Evolutionary conservation across 2,113 vertebrate genomes (phyloP).

Genomic region (Isichthys henryi): DNA sequence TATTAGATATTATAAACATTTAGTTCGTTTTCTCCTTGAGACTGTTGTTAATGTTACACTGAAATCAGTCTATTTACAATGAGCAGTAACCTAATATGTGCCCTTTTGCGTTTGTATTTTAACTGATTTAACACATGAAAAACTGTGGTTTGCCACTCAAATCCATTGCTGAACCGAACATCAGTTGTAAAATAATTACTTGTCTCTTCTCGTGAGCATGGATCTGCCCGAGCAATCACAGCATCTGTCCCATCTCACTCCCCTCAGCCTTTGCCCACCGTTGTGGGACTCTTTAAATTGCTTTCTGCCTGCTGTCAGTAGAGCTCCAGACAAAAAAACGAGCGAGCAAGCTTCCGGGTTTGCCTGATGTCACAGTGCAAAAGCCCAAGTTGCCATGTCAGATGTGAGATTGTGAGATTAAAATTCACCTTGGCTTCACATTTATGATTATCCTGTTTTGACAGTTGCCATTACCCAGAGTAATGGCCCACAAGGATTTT

Average conservation of each 20-base stretch:
- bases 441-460: neutral
- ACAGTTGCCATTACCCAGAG: neutral
- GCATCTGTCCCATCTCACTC: conserved; percentile 12
- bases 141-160: neutral
- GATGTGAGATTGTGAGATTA: neutral
- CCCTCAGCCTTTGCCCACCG: neutral
- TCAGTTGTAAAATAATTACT: conserved; percentile 21
- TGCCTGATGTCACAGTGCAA: neutral
- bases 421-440: neutral
- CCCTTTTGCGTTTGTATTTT: neutral
- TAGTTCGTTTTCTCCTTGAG: neutral
- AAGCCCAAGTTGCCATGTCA: neutral
- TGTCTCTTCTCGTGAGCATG: neutral
- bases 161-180: neutral
- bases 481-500: neutral
- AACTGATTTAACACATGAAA: neutral
- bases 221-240: neutral
- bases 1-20: conserved; percentile 6
- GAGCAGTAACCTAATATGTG: neutral
- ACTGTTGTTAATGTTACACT: neutral
- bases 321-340: neutral
- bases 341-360: neutral
- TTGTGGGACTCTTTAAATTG: conserved; percentile 22
- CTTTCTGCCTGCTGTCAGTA: neutral
- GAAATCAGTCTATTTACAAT: neutral